Evolutionary conservation across 2,797 vertebrate genomes (phyloP).

Genomic region (Pseudochirops cupreus): DNA sequence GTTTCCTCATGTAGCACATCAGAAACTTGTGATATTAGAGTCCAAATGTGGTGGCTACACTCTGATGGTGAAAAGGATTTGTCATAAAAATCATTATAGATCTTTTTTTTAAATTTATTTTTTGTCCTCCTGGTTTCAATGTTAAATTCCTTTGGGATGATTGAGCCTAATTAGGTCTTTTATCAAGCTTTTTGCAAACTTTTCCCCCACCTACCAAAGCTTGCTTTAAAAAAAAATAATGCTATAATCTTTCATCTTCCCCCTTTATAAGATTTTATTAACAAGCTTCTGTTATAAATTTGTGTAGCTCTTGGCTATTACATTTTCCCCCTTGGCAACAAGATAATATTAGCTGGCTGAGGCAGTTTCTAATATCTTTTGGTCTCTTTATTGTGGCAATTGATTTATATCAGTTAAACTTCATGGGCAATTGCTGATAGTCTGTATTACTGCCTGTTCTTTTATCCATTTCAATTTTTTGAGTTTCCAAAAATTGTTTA

Average conservation of each 20-base stretch:
- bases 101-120: neutral
- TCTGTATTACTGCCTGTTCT: neutral
- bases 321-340: neutral
- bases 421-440: neutral
- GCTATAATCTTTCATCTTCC: neutral
- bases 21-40: too few species aligned
- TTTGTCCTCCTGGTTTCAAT: neutral
- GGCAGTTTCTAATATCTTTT: neutral
- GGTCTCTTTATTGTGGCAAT: neutral
- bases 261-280: neutral
- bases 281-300: neutral
- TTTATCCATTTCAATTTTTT: neutral
- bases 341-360: neutral
- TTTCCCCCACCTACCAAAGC: neutral
- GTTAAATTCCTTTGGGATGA: neutral
- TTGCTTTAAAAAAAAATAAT: neutral
- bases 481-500: neutral
- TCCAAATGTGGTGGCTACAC: too few species aligned
- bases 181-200: neutral
- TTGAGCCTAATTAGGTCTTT: neutral
- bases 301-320: neutral
- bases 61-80: too few species aligned
- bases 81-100: neutral
- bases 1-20: too few species aligned
- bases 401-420: neutral